Evolutionary conservation across 2,797 vertebrate genomes (phyloP).

Genomic region (Zalophus californianus): DNA sequence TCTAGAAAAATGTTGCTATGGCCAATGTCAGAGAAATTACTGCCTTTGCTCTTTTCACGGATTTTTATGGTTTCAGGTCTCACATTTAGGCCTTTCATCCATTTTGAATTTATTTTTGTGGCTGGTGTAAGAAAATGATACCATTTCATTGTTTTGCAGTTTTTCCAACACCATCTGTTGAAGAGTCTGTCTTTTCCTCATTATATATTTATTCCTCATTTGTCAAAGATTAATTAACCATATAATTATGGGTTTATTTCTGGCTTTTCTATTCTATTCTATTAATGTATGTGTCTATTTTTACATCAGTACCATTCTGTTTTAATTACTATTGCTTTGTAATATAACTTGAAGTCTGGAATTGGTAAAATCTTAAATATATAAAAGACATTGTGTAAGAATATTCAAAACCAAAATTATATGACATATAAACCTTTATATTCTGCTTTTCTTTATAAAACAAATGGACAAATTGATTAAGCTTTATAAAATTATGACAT

Average conservation of each 20-base stretch:
- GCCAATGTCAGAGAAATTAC: neutral
- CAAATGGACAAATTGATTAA: neutral
- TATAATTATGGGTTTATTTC: neutral
- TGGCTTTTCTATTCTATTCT: neutral
- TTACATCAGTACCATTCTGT: neutral
- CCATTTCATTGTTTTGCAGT: neutral
- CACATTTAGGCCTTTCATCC: neutral
- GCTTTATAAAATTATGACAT: neutral
- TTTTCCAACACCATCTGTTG: neutral
- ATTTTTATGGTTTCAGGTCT: neutral
- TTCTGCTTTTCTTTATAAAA: neutral
- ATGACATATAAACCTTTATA: neutral
- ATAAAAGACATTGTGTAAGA: neutral
- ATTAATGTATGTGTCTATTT: neutral
- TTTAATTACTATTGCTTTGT: neutral
- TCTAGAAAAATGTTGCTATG: neutral
- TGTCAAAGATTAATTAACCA: neutral
- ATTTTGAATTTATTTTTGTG: neutral
- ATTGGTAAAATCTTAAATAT: neutral
- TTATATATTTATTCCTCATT: neutral
- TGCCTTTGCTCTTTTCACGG: neutral
- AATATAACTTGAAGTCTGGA: neutral
- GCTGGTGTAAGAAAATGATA: neutral
- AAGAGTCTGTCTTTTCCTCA: neutral
- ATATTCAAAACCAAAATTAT: neutral